Percentiles rank a stretch among this genome's conserved stretches.
Evolutionary conservation across 1,140 invertebrate genomes (phyloP).

Genomic region (Lordiphosa mommai): DNA sequence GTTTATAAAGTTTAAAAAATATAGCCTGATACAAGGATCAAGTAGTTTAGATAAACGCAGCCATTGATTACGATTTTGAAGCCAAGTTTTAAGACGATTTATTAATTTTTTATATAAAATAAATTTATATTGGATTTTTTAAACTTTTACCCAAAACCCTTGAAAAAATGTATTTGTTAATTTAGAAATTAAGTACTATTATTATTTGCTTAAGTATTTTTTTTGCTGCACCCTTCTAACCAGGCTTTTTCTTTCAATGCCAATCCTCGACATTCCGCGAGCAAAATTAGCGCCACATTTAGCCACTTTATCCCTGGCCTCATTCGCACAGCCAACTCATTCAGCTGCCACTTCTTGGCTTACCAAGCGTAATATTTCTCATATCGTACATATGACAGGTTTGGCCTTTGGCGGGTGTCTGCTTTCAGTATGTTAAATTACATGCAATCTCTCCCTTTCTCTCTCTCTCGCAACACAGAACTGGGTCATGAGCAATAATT

Average conservation of each 20-base stretch:
- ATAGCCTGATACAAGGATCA: too few species aligned
- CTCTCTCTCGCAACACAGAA: constrained; percentile 3
- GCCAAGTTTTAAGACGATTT: too few species aligned
- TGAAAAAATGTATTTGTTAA: too few species aligned
- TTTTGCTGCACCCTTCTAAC: constrained; percentile 10
- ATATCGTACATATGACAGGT: constrained; percentile 14
- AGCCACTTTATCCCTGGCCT: not conserved
- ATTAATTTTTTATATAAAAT: too few species aligned
- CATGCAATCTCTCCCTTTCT: constrained; percentile 13
- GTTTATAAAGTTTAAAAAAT: too few species aligned
- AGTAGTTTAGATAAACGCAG: too few species aligned
- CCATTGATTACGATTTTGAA: too few species aligned
- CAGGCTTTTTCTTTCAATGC: constrained; percentile 16
- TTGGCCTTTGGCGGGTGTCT: constrained; percentile 11
- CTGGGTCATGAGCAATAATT: constrained; percentile 36
- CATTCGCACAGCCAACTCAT: not conserved
- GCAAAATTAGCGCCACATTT: constrained; percentile 19
- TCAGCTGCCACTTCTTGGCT: constrained; percentile 10
- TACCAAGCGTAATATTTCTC: constrained; percentile 22
- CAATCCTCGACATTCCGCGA: constrained; percentile 4
- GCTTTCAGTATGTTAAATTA: constrained; percentile 38
- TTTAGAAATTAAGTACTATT: not conserved
- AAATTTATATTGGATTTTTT: too few species aligned
- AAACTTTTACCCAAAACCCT: too few species aligned
- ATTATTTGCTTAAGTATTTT: not conserved